Base-by-base conservation (phyloP, 2,797 vertebrate genomes). In the Clangula hyemalis region DNA sequence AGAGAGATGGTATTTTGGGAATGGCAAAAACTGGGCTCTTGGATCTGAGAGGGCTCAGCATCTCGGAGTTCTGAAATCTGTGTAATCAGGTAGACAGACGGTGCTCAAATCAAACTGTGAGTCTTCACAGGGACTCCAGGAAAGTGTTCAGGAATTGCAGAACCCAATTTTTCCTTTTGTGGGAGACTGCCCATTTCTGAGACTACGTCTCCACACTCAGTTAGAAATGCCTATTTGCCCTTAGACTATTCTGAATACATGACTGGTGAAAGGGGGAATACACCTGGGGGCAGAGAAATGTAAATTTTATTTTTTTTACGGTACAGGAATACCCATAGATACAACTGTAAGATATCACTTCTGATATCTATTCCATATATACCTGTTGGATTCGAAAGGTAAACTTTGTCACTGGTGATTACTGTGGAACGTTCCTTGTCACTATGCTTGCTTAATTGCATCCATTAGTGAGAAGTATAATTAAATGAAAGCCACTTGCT, bases 1-100 rank as follows among this genome's bases (percentile, higher is more conserved):
- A 81, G 41, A 54, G 69, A 89, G 76, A 75, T 84, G 82, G 85
- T 83, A 65, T 69, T 93, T 58, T 95, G 60, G 76, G 51, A 93
- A 39, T 84, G 80, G 62, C 83, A 91, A 72, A 86, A 82, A n/a
- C 75, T 83, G 53, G 14, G 3, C 57, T 83, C 21, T 70, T 80
- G 81, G 39, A 47, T 93, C 56, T 30, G 68, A 68, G 64, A 38
- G 69, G 49, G 10, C 81, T 93, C 54, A 38, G 36, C 28, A 30
- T 51, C 47, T 73, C 64, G 16, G 72, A 28, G 27, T 79, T 56
- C 62, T 68, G 36, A 72, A 69, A 36, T 68, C 64, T 77, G 25
- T 89, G 65, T 64, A 43, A 20, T 71, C 91, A 92, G 71, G 68
- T 93, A 92, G 62, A 38, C 62, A 81, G 28, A 21, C 66, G 75